These are phyloP conservation scores for Pavo muticus DNA, from an alignment of 2,113 vertebrate species.

Conservation along the genomic window DNA sequence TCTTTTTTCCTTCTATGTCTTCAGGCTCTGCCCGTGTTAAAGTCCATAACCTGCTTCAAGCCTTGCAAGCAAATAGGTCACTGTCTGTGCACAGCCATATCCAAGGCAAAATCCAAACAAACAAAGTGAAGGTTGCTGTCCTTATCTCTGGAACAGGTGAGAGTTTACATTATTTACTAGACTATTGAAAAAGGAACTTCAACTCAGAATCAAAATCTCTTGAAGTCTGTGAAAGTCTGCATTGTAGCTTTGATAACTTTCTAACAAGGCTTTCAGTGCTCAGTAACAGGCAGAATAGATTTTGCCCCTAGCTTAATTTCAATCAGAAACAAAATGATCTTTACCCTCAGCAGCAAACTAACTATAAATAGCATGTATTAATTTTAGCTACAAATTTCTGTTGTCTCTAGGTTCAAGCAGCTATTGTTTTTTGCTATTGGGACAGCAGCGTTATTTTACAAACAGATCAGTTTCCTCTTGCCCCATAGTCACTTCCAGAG, in stretches of 20 bases:
- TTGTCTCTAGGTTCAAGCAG: neutral
- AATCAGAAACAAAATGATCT: neutral
- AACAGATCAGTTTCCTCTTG: neutral
- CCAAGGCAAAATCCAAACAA: slow-evolving; percentile 53
- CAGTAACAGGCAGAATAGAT: neutral
- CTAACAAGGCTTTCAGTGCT: neutral
- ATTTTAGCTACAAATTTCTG: neutral
- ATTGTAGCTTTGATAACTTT: neutral
- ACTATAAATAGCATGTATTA: neutral
- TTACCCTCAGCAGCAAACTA: neutral
- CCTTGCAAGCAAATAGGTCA: slow-evolving; percentile 62
- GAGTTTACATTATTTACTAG: neutral
- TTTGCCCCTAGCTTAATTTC: neutral
- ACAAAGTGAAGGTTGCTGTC: slow-evolving; percentile 87
- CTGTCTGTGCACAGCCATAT: slow-evolving; percentile 23
- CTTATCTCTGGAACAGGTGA: slow-evolving; percentile 97
- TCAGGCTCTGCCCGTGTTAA: slow-evolving; percentile 74
- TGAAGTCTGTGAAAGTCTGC: neutral
- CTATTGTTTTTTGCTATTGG: neutral
- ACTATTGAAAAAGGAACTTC: neutral
- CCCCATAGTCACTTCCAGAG: neutral
- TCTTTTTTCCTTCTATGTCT: neutral
- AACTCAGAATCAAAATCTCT: neutral
- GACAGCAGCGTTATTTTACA: neutral
- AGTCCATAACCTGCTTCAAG: slow-evolving; percentile 74